Base-by-base conservation (phyloP, 92 coral and sea anemone genomes). In the Palythoa caribaeorum region DNA sequence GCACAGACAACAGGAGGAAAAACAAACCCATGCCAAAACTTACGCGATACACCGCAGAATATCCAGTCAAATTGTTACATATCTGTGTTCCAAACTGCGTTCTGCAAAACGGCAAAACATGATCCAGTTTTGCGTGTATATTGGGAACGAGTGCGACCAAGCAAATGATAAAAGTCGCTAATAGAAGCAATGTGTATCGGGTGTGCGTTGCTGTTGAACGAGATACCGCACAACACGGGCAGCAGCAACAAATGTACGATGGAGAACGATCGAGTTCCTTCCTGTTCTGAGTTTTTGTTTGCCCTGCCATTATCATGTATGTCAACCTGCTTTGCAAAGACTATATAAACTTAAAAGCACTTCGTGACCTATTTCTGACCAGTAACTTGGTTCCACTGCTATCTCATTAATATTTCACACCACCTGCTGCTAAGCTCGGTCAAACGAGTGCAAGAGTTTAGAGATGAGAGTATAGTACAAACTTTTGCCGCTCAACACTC, bases 31-130 rank as follows among this genome's bases (percentile, higher is more conserved):
- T 76, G 21, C 93, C 92, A 75, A 94, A 89, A 88, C 92, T 94
- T 11, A 89, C 75, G 1, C 98, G 92, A 86, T 94, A 94, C 7
- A 94, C 98, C 3, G 96, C 98, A 11, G 90, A 76, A 78, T 92
- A 91, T n/a, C 98, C 98, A 38, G 88, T 81, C 7, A 96, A 65
- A 55, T 78, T 91, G 38, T 80, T 90, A 47, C 98, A 96, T 36
- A 89, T 89, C 28, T 44, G 76, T 65, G 87, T 48, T 9, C 87
- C 83, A 15, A 91, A 65, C 55, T 88, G 73, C 17, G 85, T 87
- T 21, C 68, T 86, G 91, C 98, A 94, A 71, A 96, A 88, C 8
- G 77, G 90, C 8, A 89, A 91, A 55, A 79, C 80, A 38, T 85
- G 84, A 36, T 78, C 74, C 1, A 91, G 87, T 80, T 91, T 89